These are phyloP conservation scores for Dichetophora obliterata DNA, from an alignment of 2,888 invertebrate species.

Conservation along the genomic window DNA sequence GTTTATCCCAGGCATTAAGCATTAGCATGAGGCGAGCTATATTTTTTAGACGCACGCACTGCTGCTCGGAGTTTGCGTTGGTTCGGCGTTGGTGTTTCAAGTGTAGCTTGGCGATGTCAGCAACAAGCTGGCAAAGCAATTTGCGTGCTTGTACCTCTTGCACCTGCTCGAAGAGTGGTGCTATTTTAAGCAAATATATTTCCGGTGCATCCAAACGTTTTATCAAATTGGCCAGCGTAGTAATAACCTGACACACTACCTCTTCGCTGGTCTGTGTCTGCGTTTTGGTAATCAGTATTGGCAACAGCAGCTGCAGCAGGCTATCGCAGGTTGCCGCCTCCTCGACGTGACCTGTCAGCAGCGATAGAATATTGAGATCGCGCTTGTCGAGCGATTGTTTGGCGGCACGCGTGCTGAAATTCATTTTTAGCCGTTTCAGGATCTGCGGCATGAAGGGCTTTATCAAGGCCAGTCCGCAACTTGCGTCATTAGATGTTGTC, in stretches of 20 bases:
- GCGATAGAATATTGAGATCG: constrained; percentile 81
- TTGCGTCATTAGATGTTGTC: constrained; percentile 53
- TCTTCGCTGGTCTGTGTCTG: constrained; percentile 76
- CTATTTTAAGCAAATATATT: constrained; percentile 77
- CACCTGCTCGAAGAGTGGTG: constrained; percentile 80
- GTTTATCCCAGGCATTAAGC: constrained; percentile 88
- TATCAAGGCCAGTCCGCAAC: constrained; percentile 78
- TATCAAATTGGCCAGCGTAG: constrained; percentile 81
- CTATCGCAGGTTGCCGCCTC: constrained; percentile 78
- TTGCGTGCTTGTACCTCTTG: constrained; percentile 77
- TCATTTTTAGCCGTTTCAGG: constrained; percentile 77
- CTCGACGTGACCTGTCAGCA: constrained; percentile 81
- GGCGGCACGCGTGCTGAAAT: constrained; percentile 74
- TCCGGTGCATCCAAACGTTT: constrained; percentile 77
- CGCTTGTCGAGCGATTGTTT: constrained; percentile 73
- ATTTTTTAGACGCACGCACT: constrained; percentile 66
- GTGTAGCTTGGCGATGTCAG: constrained; percentile 72
- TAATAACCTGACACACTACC: constrained; percentile 78
- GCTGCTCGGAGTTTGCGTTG: background rate
- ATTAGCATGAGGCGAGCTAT: constrained; percentile 74
- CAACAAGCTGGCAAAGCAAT: constrained; percentile 76
- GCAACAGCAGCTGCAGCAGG: constrained; percentile 78
- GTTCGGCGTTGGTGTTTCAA: constrained; percentile 41
- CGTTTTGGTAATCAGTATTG: constrained; percentile 78
- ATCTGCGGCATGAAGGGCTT: constrained; percentile 81